phyloP scores from a whole-genome alignment of 2,797 vertebrate genomes.

The Acanthiza pusilla region DNA sequence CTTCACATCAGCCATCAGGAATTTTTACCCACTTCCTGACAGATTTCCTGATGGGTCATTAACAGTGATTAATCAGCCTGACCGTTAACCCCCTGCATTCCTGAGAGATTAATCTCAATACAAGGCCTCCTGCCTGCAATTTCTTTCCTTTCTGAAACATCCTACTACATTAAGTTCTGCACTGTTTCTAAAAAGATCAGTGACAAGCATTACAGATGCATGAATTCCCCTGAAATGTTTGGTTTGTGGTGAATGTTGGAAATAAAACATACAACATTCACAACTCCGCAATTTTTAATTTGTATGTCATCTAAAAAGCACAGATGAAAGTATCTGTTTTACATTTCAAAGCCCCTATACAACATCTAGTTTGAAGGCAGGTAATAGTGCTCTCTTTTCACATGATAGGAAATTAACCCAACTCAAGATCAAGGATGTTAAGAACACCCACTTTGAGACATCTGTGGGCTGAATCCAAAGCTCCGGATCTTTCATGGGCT shows the following conservation, averaged over 20 bases:
- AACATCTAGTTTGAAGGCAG: conserved; percentile 30
- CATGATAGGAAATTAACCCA: not conserved
- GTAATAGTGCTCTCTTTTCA: not conserved
- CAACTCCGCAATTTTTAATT: not conserved
- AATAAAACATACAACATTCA: conserved; percentile 18
- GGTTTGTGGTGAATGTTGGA: conserved; percentile 47
- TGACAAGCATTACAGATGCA: conserved; percentile 8
- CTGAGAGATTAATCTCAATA: conserved; percentile 67
- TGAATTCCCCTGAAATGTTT: conserved; percentile 55
- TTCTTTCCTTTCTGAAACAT: conserved; percentile 66
- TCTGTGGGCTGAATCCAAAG: not conserved
- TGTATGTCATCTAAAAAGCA: conserved; percentile 20
- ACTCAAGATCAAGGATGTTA: not conserved
- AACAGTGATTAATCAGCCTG: conserved; percentile 63
- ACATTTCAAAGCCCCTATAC: conserved; percentile 2
- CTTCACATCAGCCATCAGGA: conserved; percentile 68
- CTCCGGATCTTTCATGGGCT: not conserved
- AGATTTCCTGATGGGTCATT: conserved; percentile 71
- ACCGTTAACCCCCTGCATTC: conserved; percentile 76
- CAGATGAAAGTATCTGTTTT: conserved; percentile 20
- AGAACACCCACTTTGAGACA: not conserved
- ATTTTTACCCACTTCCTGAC: conserved; percentile 70
- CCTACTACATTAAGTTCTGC: conserved; percentile 55
- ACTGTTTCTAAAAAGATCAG: conserved; percentile 46
- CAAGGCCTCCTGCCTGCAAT: conserved; percentile 56